Evolutionary conservation across 2,888 invertebrate species (phyloP).

Genomic region (Aporophyla nigra): DNA sequence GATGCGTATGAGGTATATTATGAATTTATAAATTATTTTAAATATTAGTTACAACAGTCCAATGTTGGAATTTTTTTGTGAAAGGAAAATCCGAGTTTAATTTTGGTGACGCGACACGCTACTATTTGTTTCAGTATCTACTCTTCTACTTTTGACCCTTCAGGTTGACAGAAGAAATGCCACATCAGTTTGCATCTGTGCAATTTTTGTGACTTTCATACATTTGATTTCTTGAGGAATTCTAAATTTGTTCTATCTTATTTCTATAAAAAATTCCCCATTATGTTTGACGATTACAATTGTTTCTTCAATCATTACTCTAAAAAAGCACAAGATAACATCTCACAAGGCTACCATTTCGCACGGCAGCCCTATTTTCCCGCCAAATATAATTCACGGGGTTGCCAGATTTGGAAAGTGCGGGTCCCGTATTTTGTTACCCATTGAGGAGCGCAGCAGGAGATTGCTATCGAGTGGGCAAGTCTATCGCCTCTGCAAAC

Average conservation of each 20-base stretch:
- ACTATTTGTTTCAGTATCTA: not conserved
- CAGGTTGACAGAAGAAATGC: not conserved
- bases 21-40: not conserved
- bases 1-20: not conserved
- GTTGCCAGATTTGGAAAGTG: conserved; percentile 73
- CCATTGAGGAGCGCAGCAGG: conserved; percentile 73
- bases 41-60: too few species aligned
- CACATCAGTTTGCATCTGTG: not conserved
- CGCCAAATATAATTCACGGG: conserved; percentile 73
- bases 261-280: not conserved
- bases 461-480: conserved; percentile 80
- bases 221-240: not conserved
- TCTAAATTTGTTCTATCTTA: not conserved
- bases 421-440: conserved; percentile 79
- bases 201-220: not conserved
- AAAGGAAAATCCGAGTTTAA: not conserved
- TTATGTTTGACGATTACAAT: not conserved
- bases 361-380: conserved; percentile 68
- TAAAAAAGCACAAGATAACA: conserved; percentile 27
- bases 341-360: conserved; percentile 42
- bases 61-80: not conserved
- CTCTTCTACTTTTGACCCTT: not conserved
- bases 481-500: conserved; percentile 75
- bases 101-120: not conserved
- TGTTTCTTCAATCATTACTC: not conserved